phyloP scores from a whole-genome alignment of 1,140 invertebrate species.

The Samia ricini region DNA sequence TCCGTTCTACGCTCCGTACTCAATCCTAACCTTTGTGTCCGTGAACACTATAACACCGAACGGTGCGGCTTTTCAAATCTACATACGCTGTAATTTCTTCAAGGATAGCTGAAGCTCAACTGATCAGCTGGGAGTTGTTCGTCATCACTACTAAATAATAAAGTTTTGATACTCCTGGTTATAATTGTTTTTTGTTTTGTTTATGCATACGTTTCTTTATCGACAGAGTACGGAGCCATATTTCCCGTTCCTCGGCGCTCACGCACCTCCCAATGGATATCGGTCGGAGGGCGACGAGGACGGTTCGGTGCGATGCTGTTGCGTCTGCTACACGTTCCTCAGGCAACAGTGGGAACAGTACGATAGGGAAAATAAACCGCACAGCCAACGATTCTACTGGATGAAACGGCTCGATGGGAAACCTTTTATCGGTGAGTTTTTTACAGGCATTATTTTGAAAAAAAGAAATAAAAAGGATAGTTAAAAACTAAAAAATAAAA shows the following conservation, averaged over 20 bases:
- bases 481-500: neutral
- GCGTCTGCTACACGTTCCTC: slow-evolving; percentile 90
- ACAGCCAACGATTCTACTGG: slow-evolving; percentile 93
- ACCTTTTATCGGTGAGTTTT: slow-evolving; percentile 84
- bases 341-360: slow-evolving; percentile 94
- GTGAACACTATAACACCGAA: no score
- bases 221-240: slow-evolving; percentile 82
- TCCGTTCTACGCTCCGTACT: no score
- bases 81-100: no score
- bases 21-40: no score
- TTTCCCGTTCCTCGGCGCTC: slow-evolving; percentile 94
- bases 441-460: no score
- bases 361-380: slow-evolving; percentile 89
- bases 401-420: slow-evolving; percentile 93
- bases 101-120: no score
- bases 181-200: no score
- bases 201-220: neutral
- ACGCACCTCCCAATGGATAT: slow-evolving; percentile 88
- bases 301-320: slow-evolving; percentile 80
- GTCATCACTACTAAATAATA: no score
- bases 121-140: no score
- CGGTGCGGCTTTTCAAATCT: no score
- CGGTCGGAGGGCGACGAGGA: slow-evolving; percentile 74
- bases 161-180: no score
- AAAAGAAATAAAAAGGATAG: no score